phyloP scores from a whole-genome alignment of 2,888 invertebrate genomes.

The Cephonodes hylas region DNA sequence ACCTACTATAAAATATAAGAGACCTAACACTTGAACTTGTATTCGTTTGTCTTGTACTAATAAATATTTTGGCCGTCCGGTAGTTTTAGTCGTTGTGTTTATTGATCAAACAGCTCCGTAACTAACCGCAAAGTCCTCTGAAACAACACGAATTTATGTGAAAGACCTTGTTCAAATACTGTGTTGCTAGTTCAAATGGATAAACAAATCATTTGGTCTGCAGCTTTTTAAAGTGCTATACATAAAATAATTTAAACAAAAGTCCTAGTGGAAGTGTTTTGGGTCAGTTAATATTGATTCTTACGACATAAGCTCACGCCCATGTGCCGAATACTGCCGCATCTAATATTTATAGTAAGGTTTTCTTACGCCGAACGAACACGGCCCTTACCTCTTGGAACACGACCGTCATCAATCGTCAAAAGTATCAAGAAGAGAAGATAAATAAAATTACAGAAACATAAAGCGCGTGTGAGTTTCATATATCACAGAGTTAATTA shows the following conservation, averaged over 20 bases:
- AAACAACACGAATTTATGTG: not conserved
- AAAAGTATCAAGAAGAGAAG: conserved; percentile 35
- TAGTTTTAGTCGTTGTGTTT: not conserved
- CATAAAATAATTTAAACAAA: not conserved
- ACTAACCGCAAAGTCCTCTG: not conserved
- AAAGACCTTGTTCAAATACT: not conserved
- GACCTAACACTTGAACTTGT: not conserved
- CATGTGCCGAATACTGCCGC: not conserved
- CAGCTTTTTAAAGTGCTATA: not conserved
- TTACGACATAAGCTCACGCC: not conserved
- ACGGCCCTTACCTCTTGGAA: conserved; percentile 26
- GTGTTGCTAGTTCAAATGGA: not conserved
- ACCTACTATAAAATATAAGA: not conserved
- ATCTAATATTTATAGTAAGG: conserved; percentile 57
- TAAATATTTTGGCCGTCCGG: not conserved
- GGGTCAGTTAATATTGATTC: conserved; percentile 12
- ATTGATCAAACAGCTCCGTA: conserved; percentile 7
- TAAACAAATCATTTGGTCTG: not conserved
- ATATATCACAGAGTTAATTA: not conserved
- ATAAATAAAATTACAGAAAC: conserved; percentile 48
- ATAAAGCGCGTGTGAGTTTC: conserved; percentile 5
- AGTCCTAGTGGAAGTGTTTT: not conserved
- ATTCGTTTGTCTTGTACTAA: not conserved
- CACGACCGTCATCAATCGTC: conserved; percentile 53
- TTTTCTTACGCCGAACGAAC: conserved; percentile 42